These are phyloP conservation scores for Uria lomvia DNA, from an alignment of 2,113 vertebrate species.

Conservation along the genomic window DNA sequence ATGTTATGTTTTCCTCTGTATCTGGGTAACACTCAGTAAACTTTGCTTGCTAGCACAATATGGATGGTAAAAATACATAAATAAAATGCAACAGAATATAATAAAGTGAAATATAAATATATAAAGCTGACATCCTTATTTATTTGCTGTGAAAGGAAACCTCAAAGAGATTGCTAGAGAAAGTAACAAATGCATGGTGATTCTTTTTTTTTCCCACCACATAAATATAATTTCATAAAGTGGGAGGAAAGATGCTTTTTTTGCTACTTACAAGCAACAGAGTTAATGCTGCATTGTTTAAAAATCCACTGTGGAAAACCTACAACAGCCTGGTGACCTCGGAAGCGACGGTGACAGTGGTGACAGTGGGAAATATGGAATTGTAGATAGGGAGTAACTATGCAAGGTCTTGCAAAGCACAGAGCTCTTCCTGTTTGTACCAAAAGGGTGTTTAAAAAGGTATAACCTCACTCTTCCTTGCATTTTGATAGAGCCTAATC, in stretches of 20 bases:
- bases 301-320: neutral
- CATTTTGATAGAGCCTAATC: constrained; percentile 17
- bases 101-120: neutral
- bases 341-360: neutral
- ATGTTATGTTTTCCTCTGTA: neutral
- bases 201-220: neutral
- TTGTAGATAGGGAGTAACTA: neutral
- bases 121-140: neutral
- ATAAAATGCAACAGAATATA: neutral
- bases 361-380: neutral
- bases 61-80: neutral
- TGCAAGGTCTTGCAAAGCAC: neutral
- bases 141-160: neutral
- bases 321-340: neutral
- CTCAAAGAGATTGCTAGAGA: neutral
- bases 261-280: neutral
- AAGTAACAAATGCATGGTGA: neutral
- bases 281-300: neutral
- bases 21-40: neutral
- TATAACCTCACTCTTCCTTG: neutral
- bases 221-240: neutral
- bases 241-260: neutral
- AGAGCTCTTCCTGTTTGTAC: neutral
- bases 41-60: neutral
- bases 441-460: neutral